A percentile compares a stretch with the other conserved stretches of the same genome.
Evolutionary conservation across 2,113 vertebrate species (phyloP).

Genomic region (Manacus vitellinus): DNA sequence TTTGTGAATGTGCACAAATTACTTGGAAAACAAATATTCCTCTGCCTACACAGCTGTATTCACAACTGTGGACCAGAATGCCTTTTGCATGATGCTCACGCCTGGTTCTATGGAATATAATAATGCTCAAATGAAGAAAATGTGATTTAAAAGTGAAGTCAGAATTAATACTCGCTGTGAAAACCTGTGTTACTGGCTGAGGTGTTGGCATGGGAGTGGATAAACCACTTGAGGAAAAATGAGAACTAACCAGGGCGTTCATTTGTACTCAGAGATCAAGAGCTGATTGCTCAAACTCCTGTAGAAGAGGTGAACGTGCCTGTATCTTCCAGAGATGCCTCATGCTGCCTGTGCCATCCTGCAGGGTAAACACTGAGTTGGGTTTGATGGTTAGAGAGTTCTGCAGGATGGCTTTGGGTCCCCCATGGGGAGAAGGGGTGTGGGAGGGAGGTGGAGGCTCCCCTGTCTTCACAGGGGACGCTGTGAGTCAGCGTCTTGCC

Average conservation of each 20-base stretch:
- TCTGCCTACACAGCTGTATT: constrained; percentile 68
- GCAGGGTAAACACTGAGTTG: background rate
- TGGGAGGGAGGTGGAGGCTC: background rate
- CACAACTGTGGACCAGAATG: constrained; percentile 55
- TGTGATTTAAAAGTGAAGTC: constrained; percentile 61
- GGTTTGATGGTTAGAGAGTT: background rate
- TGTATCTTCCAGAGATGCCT: background rate
- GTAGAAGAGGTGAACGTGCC: background rate
- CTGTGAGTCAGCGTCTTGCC: background rate
- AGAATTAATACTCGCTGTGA: constrained; percentile 55
- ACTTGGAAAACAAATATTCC: constrained; percentile 75
- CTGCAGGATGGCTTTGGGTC: background rate
- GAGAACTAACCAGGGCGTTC: background rate
- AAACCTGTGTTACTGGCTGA: constrained; percentile 47
- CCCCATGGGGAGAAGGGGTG: accelerated
- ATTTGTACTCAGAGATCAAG: constrained; percentile 1
- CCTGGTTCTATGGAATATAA: constrained; percentile 56
- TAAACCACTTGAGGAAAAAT: constrained; percentile 46
- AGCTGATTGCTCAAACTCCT: background rate
- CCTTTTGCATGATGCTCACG: constrained; percentile 55
- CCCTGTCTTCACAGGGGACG: background rate
- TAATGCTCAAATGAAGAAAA: constrained; percentile 67
- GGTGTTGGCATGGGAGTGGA: constrained; percentile 42
- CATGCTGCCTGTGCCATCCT: background rate
- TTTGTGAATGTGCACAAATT: constrained; percentile 75